Percentiles rank a stretch among this genome's conserved stretches.
Evolutionary conservation across 1,140 invertebrate genomes (phyloP).

Genomic region (Catajapyx aquilonaris): DNA sequence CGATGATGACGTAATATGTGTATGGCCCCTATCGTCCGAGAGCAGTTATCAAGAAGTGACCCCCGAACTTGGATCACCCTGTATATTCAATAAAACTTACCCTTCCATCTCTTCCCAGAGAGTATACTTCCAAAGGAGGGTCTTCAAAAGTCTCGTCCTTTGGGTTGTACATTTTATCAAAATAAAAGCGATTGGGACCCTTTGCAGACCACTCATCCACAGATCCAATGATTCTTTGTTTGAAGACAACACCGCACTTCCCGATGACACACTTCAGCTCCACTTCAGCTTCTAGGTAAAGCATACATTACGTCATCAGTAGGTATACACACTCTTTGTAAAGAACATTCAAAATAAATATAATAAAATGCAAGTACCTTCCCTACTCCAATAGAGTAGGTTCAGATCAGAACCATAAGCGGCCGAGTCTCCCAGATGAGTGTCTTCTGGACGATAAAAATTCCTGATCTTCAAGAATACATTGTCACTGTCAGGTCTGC

Average conservation of each 20-base stretch:
- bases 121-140: conserved; percentile 32
- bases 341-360: too few relatives aligned
- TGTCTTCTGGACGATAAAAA: conserved; percentile 28
- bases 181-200: conserved; percentile 55
- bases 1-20: too few relatives aligned
- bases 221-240: conserved; percentile 27
- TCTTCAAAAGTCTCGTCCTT: conserved; percentile 33
- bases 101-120: conserved; percentile 34
- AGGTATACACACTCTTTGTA: too few relatives aligned
- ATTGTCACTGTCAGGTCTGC: too few relatives aligned
- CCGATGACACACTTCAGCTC: conserved; percentile 30
- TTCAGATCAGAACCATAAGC: conserved; percentile 22
- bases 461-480: conserved; percentile 22
- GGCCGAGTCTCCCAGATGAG: conserved; percentile 20
- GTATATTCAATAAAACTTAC: conserved; percentile 17
- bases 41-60: too few relatives aligned
- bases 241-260: conserved; percentile 36
- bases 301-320: too few relatives aligned
- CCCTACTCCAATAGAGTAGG: conserved; percentile 25
- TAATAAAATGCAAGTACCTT: too few relatives aligned
- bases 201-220: conserved; percentile 35
- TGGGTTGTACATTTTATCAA: conserved; percentile 42
- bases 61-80: too few relatives aligned
- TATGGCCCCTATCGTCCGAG: too few relatives aligned
- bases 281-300: too few relatives aligned